A percentile compares a stretch with the other conserved stretches of the same genome.
phyloP scores from a whole-genome alignment of 2,888 invertebrate genomes.

The Strigamia maritima region DNA sequence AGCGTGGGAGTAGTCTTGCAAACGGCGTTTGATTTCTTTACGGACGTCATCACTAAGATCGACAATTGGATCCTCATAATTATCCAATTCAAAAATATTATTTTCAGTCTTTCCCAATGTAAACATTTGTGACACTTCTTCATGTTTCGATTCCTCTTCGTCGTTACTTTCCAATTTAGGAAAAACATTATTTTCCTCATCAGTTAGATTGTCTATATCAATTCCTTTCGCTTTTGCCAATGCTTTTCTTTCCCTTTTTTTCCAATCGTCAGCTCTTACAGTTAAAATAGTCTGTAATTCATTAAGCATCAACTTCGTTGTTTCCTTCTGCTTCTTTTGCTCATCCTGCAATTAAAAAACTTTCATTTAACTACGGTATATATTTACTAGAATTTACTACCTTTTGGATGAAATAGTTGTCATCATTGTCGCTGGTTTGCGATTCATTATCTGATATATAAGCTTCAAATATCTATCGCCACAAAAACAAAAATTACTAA shows the following conservation, averaged over 20 bases:
- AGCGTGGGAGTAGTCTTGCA: background rate
- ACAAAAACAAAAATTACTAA: background rate
- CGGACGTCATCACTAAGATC: background rate
- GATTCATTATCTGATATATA: background rate
- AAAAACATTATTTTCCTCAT: background rate
- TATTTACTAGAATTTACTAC: background rate
- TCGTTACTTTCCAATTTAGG: background rate
- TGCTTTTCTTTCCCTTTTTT: background rate
- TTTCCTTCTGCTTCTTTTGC: background rate
- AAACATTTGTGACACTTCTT: background rate
- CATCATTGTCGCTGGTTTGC: background rate
- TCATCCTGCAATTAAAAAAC: conserved; percentile 5
- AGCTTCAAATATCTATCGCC: conserved; percentile 8
- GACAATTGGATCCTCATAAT: background rate
- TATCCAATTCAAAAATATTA: background rate
- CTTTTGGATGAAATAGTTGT: background rate
- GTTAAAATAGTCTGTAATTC: conserved; percentile 7
- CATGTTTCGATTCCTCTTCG: background rate
- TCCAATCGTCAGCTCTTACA: conserved; percentile 33
- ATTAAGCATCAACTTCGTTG: background rate
- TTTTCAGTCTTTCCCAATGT: background rate
- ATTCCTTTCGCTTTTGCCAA: conserved; percentile 15
- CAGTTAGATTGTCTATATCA: background rate
- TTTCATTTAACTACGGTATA: background rate
- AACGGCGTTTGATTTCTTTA: conserved; percentile 13